phyloP scores from a whole-genome alignment of 2,113 vertebrate genomes.

The Pycnonotus jocosus region DNA sequence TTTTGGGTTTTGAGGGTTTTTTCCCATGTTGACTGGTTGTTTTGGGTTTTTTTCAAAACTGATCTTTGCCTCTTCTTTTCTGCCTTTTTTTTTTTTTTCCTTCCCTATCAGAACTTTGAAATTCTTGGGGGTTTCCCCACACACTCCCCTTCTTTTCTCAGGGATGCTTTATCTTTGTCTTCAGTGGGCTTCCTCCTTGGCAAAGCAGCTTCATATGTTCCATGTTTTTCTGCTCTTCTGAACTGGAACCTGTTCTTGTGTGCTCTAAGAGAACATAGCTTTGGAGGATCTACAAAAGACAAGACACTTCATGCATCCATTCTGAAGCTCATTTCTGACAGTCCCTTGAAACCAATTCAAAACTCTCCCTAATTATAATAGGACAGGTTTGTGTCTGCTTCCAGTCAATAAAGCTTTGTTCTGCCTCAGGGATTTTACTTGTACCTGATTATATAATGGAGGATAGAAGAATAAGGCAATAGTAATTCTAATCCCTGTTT shows the following conservation, averaged over 20 bases:
- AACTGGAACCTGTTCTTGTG: background rate
- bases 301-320: constrained; percentile 1
- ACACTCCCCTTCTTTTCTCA: rapidly evolving
- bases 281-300: constrained; percentile 15
- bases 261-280: background rate
- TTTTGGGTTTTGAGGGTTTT: background rate
- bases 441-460: constrained; percentile 45
- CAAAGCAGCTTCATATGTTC: background rate
- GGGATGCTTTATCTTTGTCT: background rate
- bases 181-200: background rate
- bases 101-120: background rate
- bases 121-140: background rate
- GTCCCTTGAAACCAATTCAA: constrained; percentile 46
- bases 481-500: constrained; percentile 42
- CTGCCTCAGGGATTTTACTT: constrained; percentile 52
- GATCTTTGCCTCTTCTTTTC: background rate
- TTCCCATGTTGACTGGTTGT: background rate
- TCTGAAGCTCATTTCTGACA: constrained; percentile 25
- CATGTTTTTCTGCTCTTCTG: constrained; percentile 27
- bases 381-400: constrained; percentile 45
- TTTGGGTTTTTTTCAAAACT: background rate
- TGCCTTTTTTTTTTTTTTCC: no score
- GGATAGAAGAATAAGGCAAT: background rate
- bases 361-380: constrained; percentile 36
- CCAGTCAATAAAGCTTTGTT: constrained; percentile 59